Conservation (phyloP, 2,113 vertebrate species). For the Noctilio leporinus region DNA sequence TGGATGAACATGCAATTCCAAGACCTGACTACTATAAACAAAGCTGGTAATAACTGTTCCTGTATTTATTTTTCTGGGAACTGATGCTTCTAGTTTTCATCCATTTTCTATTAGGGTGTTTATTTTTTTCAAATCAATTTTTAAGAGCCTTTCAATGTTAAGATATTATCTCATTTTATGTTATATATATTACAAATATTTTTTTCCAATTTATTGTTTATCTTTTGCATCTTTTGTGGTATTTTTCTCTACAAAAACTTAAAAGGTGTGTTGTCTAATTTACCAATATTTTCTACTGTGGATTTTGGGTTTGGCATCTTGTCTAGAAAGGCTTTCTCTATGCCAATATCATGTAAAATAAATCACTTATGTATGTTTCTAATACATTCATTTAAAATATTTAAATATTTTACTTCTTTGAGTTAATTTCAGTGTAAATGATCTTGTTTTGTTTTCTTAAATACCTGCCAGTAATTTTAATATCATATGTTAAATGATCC, state of each 20-base stretch:
- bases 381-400: neutral
- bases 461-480: neutral
- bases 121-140: neutral
- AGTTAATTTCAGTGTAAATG: neutral
- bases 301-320: neutral
- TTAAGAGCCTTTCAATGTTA: neutral
- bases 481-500: neutral
- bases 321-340: neutral
- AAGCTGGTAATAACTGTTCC: neutral
- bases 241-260: neutral
- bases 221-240: neutral
- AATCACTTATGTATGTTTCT: neutral
- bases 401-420: neutral
- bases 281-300: neutral
- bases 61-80: neutral
- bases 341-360: neutral
- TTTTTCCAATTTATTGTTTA: neutral
- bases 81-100: neutral
- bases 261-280: neutral
- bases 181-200: neutral
- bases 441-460: neutral
- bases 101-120: neutral
- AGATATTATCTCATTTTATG: neutral
- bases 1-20: neutral
- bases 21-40: neutral